Conservation (phyloP, 2,113 vertebrate genomes). For the Blennius ocellaris region DNA sequence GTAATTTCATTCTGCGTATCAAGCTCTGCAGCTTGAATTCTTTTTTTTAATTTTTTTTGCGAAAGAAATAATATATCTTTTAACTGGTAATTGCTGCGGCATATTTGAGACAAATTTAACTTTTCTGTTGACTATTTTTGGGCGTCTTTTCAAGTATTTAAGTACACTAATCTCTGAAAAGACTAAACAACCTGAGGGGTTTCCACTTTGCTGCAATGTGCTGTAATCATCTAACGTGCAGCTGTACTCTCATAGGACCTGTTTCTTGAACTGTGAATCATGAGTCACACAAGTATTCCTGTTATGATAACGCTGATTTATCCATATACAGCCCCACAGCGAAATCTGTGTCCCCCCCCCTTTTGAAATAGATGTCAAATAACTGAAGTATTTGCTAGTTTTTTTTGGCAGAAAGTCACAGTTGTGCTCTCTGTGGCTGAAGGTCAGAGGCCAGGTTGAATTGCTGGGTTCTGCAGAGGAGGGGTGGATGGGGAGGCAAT, state of each 20-base stretch:
- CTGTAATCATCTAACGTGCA: conserved; percentile 39
- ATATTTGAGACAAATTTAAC: not conserved
- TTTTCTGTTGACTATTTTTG: not conserved
- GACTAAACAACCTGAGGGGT: conserved; percentile 30
- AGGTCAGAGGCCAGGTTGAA: conserved; percentile 75
- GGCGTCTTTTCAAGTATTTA: conserved; percentile 21
- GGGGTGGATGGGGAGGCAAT: conserved; percentile 61
- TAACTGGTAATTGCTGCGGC: conserved; percentile 2
- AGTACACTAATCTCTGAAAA: conserved; percentile 10
- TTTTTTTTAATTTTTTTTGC: not conserved
- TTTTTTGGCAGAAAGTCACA: conserved; percentile 71
- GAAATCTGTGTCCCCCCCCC: conserved; percentile 26
- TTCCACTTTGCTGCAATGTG: conserved; percentile 42
- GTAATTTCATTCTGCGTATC: conserved; percentile 22
- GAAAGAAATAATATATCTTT: not conserved
- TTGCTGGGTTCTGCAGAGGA: conserved; percentile 60
- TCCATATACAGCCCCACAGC: conserved; percentile 58
- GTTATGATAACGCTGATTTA: conserved; percentile 58
- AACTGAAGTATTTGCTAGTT: conserved; percentile 49
- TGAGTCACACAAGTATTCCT: conserved; percentile 50
- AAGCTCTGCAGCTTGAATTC: conserved; percentile 1
- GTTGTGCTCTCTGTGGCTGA: conserved; percentile 67
- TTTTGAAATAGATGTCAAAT: conserved; percentile 53
- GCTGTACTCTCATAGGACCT: conserved; percentile 45
- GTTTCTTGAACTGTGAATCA: conserved; percentile 39